Evolutionary conservation across 2,797 vertebrate genomes (phyloP).

Genomic region (Malacoraja senta): DNA sequence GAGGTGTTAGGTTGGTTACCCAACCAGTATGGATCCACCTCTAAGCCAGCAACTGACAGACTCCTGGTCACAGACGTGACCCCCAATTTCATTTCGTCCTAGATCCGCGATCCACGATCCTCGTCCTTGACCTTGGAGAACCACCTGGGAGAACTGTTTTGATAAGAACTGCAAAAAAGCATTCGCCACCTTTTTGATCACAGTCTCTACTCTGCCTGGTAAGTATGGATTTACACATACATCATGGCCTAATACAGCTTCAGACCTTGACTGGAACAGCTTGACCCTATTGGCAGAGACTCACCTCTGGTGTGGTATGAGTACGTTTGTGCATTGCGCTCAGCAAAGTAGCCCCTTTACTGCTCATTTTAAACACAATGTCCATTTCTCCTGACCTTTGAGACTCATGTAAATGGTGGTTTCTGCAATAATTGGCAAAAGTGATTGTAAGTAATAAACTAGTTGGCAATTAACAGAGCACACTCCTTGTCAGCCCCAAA

Average conservation of each 20-base stretch:
- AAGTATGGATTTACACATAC: no score
- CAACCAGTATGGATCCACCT: no score
- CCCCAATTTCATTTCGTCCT: no score
- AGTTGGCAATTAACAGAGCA: background rate
- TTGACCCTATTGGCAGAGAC: background rate
- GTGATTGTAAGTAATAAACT: background rate
- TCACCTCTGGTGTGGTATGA: background rate
- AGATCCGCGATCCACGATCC: no score
- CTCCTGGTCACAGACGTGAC: no score
- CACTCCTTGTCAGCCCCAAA: background rate
- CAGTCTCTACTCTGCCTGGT: no score
- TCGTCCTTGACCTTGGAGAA: no score
- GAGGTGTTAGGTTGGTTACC: no score
- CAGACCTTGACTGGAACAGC: background rate
- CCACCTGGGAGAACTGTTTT: no score
- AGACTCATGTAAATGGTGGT: background rate
- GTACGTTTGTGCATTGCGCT: background rate
- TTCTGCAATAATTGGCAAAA: background rate
- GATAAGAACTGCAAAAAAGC: no score
- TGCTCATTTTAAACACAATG: background rate
- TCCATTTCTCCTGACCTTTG: background rate
- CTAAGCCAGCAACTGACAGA: no score
- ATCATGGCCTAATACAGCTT: background rate
- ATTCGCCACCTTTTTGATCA: no score
- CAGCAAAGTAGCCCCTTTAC: background rate